Evolutionary conservation across 2,113 vertebrate species (phyloP), one percentile per base, ranked within the genome.

Genomic region (Anoura caudifer): DNA sequence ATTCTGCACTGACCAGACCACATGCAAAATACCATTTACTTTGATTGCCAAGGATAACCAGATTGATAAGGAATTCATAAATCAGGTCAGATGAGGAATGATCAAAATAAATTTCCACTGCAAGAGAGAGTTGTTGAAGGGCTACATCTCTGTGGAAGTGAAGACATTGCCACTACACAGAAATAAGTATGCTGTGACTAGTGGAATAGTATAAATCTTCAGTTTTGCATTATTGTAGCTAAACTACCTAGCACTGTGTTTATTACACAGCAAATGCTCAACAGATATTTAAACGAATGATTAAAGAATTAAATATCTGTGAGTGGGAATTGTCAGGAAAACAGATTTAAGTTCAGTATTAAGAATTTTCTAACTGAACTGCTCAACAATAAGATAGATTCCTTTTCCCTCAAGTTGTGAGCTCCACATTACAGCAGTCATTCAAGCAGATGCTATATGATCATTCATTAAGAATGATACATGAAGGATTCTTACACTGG

Each of bases 321-420:
- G 36, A 36, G 19, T 76, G 43, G 11, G 36, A 76, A 56, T 91
- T 91, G 47, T 24, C 16, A 50, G 72, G 72, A 85, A 94, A 94
- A 92, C 33, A 76, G 43, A 9, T 63, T 75, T 91, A 63, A 36
- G 1, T 67, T 87, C 33, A 82, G 1, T 69, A 80, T 92, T 90
- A 61, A 61, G n/a, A 89, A 76, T 93, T 72, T 87, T 86, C 52
- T 94, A 91, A 81, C 17, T 75, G 63, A 90, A 45, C 72, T 94
- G 36, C 63, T 95, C 73, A 73, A 24, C 10, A 82, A 7, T 91
- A 75, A 90, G 26, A 36, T 3, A 38, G 3, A 88, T 59, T 86
- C 31, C 17, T 52, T 70, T 8, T 17, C 16, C 33, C 11, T 67
- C 22, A 65, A 61, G 33, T 88, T 80, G 33, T 95, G 65, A 92